Conservation (phyloP, 2,888 invertebrate species). For the Ophion slaviceki region DNA sequence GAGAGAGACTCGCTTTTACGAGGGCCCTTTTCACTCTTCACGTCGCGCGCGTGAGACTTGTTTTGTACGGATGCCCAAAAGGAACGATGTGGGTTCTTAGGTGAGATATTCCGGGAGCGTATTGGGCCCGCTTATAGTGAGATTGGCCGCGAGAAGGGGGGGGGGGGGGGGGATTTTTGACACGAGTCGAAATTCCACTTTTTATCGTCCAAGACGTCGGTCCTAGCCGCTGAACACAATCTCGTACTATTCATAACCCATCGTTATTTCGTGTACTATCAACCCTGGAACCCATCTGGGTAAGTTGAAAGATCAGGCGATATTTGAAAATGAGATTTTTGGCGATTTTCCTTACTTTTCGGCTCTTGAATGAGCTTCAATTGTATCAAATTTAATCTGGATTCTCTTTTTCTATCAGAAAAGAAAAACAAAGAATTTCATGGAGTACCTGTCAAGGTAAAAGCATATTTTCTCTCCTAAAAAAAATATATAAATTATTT, state of each 20-base stretch:
- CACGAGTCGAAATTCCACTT: neutral
- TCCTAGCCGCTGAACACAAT: neutral
- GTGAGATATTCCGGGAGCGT: neutral
- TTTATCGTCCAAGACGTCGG: neutral
- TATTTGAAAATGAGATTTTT: no score
- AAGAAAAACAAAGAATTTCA: no score
- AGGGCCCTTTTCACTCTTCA: constrained; percentile 45
- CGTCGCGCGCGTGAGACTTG: constrained; percentile 50
- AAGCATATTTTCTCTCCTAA: no score
- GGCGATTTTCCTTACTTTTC: no score
- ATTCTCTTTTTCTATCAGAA: no score
- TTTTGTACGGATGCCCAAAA: constrained; percentile 37
- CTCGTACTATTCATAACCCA: neutral
- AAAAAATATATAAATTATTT: no score
- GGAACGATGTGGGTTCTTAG: constrained; percentile 34
- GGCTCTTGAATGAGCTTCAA: no score
- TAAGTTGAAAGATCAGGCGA: no score
- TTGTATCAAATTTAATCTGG: no score
- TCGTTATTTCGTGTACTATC: neutral
- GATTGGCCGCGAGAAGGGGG: neutral
- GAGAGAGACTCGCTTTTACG: constrained; percentile 46
- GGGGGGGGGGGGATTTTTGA: neutral
- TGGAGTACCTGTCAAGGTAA: no score
- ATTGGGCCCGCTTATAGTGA: neutral
- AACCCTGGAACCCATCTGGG: neutral